Percentiles rank a stretch among this genome's conserved stretches.
Conservation (phyloP, 2,888 invertebrate species). For the Drosophila kokeensis region DNA sequence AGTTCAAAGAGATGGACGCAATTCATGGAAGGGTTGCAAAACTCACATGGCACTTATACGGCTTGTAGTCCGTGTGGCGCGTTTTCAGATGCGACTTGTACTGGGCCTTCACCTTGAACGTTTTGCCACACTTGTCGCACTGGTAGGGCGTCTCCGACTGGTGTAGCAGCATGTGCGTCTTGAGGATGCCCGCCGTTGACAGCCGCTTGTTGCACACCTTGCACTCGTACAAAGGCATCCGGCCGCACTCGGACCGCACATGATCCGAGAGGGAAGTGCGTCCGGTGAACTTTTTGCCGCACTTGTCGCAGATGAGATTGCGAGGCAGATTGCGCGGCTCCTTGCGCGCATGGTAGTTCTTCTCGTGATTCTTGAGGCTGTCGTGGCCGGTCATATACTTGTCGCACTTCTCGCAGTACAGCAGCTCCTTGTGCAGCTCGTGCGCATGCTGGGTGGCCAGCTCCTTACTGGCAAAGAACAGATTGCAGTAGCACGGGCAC, state of each 20-base stretch:
- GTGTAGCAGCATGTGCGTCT: constrained; percentile 85
- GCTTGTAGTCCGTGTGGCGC: constrained; percentile 86
- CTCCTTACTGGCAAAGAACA: constrained; percentile 84
- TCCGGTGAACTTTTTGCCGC: constrained; percentile 83
- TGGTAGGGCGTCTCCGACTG: constrained; percentile 83
- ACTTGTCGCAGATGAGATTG: constrained; percentile 83
- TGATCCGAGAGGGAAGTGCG: constrained; percentile 85
- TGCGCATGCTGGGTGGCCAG: constrained; percentile 85
- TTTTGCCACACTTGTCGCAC: constrained; percentile 83
- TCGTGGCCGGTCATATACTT: constrained; percentile 85
- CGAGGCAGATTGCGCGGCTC: constrained; percentile 77
- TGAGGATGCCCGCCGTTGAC: constrained; percentile 85
- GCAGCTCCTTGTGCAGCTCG: constrained; percentile 82
- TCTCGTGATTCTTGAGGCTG: constrained; percentile 85
- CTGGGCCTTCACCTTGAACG: constrained; percentile 83
- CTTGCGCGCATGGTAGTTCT: constrained; percentile 74
- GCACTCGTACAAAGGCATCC: constrained; percentile 83
- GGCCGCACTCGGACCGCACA: constrained; percentile 85
- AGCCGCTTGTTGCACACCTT: constrained; percentile 85
- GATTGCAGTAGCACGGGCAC: constrained; percentile 85
- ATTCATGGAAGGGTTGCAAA: background rate
- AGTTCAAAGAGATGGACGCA: background rate
- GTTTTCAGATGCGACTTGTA: constrained; percentile 84
- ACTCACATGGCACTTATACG: constrained; percentile 85
- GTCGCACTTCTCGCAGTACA: constrained; percentile 85